Evolutionary conservation across 2,797 vertebrate species (phyloP).

Genomic region (Sebastes trivittatus): DNA sequence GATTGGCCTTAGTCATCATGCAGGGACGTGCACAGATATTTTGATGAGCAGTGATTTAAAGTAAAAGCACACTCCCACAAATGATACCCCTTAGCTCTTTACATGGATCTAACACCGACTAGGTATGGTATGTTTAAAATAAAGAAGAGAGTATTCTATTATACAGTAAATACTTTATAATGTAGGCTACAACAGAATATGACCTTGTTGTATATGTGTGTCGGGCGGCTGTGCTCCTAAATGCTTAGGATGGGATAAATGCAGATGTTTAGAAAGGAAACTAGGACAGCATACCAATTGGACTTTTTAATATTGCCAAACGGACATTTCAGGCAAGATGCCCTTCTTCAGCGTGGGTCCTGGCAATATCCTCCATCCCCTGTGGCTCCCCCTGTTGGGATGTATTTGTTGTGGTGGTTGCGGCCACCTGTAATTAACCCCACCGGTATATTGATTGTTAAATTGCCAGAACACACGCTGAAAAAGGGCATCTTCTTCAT

Average conservation of each 20-base stretch:
- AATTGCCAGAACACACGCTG: neutral
- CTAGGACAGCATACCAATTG: no score
- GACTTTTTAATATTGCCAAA: no score
- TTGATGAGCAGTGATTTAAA: neutral
- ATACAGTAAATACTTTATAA: neutral
- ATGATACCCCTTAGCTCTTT: neutral
- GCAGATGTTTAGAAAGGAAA: no score
- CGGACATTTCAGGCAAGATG: no score
- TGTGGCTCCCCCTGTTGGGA: neutral
- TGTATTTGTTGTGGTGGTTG: neutral
- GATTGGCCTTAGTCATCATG: neutral
- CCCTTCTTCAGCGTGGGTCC: no score
- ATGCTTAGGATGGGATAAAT: no score
- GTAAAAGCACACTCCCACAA: neutral
- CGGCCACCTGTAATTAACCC: neutral
- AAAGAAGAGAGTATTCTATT: neutral
- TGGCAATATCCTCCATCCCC: neutral
- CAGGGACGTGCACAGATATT: neutral
- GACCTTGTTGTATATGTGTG: neutral
- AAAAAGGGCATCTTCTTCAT: neutral
- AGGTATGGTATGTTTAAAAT: neutral
- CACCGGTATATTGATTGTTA: neutral
- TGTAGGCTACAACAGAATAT: neutral
- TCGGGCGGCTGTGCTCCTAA: no score
- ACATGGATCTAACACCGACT: neutral